Evolutionary conservation across 2,797 vertebrate genomes (phyloP), one percentile per base, ranked within the genome.

Genomic region (Bucorvus abyssinicus): DNA sequence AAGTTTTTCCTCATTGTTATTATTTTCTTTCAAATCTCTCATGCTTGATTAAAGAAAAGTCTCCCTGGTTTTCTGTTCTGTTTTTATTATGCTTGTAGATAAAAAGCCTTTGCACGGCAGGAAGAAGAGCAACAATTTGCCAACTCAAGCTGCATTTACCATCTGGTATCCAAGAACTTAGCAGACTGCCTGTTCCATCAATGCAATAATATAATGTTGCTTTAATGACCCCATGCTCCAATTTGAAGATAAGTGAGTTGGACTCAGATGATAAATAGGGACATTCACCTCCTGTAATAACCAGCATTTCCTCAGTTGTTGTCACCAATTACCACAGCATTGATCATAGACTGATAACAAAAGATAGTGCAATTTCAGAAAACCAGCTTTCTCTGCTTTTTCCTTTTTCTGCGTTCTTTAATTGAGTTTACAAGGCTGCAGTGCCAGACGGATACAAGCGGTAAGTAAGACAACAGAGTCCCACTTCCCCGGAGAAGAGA

Each of bases 61-160:
- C 70, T 92, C 45, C 69, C 87, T 80, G 24, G 45, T 91, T 95
- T 95, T 93, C 84, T 80, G 64, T 94, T 94, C 86, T 80, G 60
- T 60, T 94, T 92, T 96, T 91, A 95, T 95, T 68, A 87, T 32
- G 56, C 64, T 91, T 85, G 78, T 85, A 91, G 84, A 95, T 87
- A 78, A 95, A 95, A 94, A 95, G 87, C 89, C 53, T 91, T 95
- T 75, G 45, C 93, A 84, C 2, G 20, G 92, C 95, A 96, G 96
- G 93, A 96, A 95, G 95, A 96, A 93, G 93, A 97, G 87, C 94
- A 97, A 95, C 87, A 95, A 96, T 96, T 97, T 95, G 92, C 90
- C 89, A 96, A 40, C 89, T 96, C 95, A 94, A 95, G 92, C 95
- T 97, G 91, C 84, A 93, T 96, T 95, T 92, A 77, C 96, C 95